Base-by-base conservation (phyloP, 2,797 vertebrate genomes). In the Amblyraja radiata region DNA sequence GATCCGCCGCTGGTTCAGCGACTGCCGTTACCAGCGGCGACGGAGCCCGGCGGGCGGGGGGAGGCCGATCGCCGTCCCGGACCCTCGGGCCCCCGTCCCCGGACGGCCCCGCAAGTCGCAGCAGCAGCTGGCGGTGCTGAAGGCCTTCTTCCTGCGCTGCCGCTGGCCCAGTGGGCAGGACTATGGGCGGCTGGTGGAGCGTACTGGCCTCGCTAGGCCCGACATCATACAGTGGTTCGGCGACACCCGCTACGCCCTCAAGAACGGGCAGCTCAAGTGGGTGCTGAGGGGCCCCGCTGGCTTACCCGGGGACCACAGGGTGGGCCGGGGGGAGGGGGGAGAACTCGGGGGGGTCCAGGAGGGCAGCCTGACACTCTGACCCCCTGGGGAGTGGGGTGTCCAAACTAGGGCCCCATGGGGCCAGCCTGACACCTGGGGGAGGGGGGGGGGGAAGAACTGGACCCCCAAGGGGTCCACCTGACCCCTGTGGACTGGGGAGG, bases 221-320 rank as follows among this genome's bases (percentile, higher is more conserved):
- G 98, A 98, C 93, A 97, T 99, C 68, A 98, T 98, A 94, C 98
- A 98, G 94, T 99, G 98, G 98, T 99, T 99, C 94, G 98, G 98
- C 78, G 98, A 99, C 94, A 99, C 98, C 0, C 97, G 98, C 6
- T 99, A 98, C 78, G 98, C 98, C 0, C 97, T 98, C 90, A 98
- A 98, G 94, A 98, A 98, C 1, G 98, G 98, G 25, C 97, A 98
- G 90, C 95, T 98, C 91, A 97, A 97, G 93, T 98, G 98, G 98
- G 98, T 98, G 93, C 93, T n/a, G 21, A 61, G 93, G 9, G 8
- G 93, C 78, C 21, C 68, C 8, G 32, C 28, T 11, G n/a, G 11
- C 21, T 63, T 93, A 63, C 23, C 74, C n/a, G 18, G 78, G 94
- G 93, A 76, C 78, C 23, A 93, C 65, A 76, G 93, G 73, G 78